Evolutionary conservation across 2,113 vertebrate genomes (phyloP).

Genomic region (Camarhynchus parvulus): DNA sequence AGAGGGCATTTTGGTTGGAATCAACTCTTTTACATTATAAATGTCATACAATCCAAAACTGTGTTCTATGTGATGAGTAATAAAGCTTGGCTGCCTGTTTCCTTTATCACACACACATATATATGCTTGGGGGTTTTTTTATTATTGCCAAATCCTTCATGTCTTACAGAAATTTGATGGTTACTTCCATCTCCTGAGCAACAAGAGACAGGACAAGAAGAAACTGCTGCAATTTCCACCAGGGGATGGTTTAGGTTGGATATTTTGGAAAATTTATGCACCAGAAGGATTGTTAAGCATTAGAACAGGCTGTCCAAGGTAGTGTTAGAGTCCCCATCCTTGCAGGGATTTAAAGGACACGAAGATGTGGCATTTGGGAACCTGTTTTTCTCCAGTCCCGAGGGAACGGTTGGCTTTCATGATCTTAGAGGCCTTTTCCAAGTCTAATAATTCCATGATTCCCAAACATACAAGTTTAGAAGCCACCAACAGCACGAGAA

Average conservation of each 20-base stretch:
- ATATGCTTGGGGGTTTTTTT: background rate
- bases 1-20: background rate
- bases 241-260: background rate
- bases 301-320: background rate
- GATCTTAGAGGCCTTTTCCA: background rate
- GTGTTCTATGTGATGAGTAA: background rate
- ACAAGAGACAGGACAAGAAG: background rate
- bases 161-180: background rate
- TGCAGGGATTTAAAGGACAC: background rate
- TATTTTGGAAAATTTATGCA: background rate
- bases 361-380: background rate
- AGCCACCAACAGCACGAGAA: background rate
- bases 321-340: accelerated
- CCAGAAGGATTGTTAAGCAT: background rate
- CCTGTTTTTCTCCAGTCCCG: accelerated
- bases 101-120: background rate
- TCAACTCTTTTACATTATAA: background rate
- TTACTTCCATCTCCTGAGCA: background rate
- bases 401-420: background rate
- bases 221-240: background rate
- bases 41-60: background rate
- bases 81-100: background rate
- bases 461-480: background rate
- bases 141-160: background rate
- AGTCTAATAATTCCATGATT: background rate